Conservation (phyloP, 2,888 invertebrate genomes). For the Epiblema foenella region DNA sequence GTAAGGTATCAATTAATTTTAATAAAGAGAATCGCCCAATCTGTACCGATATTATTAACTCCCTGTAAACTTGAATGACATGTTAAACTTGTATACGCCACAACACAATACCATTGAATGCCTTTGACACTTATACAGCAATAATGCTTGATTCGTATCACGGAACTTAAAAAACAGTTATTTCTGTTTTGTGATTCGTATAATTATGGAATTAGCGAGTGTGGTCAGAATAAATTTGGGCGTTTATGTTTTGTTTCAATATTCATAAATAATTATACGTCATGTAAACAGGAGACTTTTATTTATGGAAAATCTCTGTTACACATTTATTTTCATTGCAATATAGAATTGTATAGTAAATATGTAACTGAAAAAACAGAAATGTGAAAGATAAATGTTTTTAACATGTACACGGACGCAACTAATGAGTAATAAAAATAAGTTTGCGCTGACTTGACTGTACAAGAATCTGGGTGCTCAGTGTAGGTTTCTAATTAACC, state of each 20-base stretch:
- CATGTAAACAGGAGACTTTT: not conserved
- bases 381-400: too few species aligned
- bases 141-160: slow-evolving; percentile 8
- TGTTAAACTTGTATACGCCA: not conserved
- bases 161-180: too few species aligned
- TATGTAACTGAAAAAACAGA: too few species aligned
- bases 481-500: too few species aligned
- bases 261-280: not conserved
- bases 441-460: too few species aligned
- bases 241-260: slow-evolving; percentile 19
- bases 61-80: not conserved
- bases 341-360: too few species aligned
- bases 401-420: too few species aligned
- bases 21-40: too few species aligned
- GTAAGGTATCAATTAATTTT: too few species aligned
- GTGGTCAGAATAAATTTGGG: slow-evolving; percentile 1
- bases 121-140: slow-evolving; percentile 16
- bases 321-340: not conserved
- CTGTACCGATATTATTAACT: not conserved
- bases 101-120: slow-evolving; percentile 14
- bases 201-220: slow-evolving; percentile 5
- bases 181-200: too few species aligned
- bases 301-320: slow-evolving; percentile 10
- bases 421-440: too few species aligned
- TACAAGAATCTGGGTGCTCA: too few species aligned